Evolutionary conservation across 2,113 vertebrate species (phyloP), one percentile per base, ranked within the genome.

Genomic region (Procapra przewalskii): DNA sequence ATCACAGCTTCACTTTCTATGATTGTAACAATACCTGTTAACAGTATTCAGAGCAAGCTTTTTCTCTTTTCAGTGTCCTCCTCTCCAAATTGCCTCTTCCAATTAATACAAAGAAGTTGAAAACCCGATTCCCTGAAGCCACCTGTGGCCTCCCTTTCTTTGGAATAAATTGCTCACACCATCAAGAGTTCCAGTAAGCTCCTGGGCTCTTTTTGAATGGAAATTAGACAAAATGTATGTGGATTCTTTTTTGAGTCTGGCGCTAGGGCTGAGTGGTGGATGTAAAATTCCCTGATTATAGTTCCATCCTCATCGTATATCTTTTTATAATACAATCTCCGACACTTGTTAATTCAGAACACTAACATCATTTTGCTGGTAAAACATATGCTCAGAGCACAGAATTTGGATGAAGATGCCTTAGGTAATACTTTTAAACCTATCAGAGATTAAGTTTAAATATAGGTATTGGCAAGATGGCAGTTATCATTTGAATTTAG

Each of bases 191-290:
- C 31, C 59, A 62, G 6, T 48, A 59, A 90, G 59, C 23, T 90
- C 27, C 45, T 43, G 21, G n/a, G 52, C 55, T 95, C 75, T 88
- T 92, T 97, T 60, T 55, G 92, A 94, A 84, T 96, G 62, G 82
- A 96, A 98, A 98, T 95, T 79, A 95, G 71, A 43, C 83, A 62
- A 83, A 96, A 96, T 31, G 40, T 80, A 62, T 90, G 92, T 82
- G 3, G 29, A 92, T 83, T 54, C 7, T n/a, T 88, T 77, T 90
- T 93, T 54, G 54, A 40, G 82, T 79, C 29, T 62, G 31, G 5
- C 4, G 9, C 8, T 48, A 25, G 19, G n/a, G 59, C 33, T 45
- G n/a, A 59, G 8, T 79, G 15, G 52, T 92, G 27, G 23, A 87
- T 90, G 33, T 95, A 55, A 94, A 95, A 64, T 92, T 94, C 19